A percentile compares a stretch with the other conserved stretches of the same genome.
These are phyloP conservation scores for Halocynthia aurantium DNA, from an alignment of 23 tunicate species.

Conservation along the genomic window DNA sequence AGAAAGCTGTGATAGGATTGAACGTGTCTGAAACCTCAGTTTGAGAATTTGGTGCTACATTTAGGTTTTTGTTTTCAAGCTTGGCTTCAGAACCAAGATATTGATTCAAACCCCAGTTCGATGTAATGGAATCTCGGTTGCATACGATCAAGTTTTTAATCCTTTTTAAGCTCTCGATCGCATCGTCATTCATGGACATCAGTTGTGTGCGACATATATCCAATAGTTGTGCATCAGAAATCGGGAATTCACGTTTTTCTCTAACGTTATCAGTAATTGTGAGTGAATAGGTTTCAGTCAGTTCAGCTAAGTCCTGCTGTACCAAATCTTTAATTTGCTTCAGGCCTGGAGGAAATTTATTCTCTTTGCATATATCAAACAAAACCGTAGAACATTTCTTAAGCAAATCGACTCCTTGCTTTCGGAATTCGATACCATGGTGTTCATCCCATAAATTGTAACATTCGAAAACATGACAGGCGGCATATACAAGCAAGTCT, in stretches of 20 bases:
- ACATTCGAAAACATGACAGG: neutral
- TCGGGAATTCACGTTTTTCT: neutral
- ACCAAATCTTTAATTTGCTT: neutral
- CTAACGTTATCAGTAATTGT: neutral
- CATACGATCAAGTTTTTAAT: neutral
- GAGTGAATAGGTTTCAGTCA: too few species aligned
- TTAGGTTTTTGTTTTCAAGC: neutral
- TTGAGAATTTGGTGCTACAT: neutral
- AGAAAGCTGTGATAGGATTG: neutral
- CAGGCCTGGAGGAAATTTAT: neutral
- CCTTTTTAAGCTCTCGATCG: neutral
- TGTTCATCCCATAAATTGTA: neutral
- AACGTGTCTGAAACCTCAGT: neutral
- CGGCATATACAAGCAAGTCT: neutral
- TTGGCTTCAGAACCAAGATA: neutral
- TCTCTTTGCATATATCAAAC: neutral
- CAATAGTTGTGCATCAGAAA: neutral
- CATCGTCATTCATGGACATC: neutral
- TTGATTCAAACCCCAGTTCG: too few species aligned
- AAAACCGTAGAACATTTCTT: neutral
- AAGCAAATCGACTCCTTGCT: neutral
- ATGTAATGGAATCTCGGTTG: neutral
- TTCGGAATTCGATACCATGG: constrained; percentile 6
- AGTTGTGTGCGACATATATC: neutral
- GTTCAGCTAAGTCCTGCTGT: neutral